These are phyloP conservation scores for Acipenser ruthenus DNA, from an alignment of 2,797 vertebrate species.

Conservation along the genomic window DNA sequence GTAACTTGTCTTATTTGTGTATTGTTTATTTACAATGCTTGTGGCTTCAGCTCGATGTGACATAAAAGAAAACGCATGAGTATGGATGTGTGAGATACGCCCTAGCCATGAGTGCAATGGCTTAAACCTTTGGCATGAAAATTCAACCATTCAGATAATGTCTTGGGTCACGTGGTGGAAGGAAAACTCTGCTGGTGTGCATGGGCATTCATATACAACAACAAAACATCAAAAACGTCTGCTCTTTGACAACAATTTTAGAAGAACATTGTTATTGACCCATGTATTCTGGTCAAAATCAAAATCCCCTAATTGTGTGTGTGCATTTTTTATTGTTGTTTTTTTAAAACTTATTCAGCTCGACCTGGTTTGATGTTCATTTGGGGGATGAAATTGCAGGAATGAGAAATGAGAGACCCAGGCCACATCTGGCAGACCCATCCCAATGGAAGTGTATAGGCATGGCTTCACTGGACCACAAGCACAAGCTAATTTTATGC, in stretches of 20 bases:
- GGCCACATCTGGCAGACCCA: slow-evolving; percentile 62
- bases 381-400: slow-evolving; percentile 6
- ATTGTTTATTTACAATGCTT: background rate
- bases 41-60: background rate
- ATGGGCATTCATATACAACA: background rate
- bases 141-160: slow-evolving; percentile 20
- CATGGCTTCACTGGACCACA: slow-evolving; percentile 61
- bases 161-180: background rate
- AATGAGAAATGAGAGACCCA: slow-evolving; percentile 48
- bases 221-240: too few species aligned
- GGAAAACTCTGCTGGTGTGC: background rate
- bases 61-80: background rate
- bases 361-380: slow-evolving; percentile 32
- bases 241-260: background rate
- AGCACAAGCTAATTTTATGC: slow-evolving; percentile 72
- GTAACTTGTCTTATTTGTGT: background rate
- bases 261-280: background rate
- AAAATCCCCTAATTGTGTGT: slow-evolving; percentile 10
- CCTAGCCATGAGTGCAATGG: slow-evolving; percentile 2
- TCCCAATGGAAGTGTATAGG: slow-evolving; percentile 46
- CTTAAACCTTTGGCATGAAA: slow-evolving; percentile 3
- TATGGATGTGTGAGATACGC: background rate
- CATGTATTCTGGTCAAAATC: background rate
- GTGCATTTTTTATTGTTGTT: slow-evolving; percentile 19
- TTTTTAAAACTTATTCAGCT: slow-evolving; percentile 33